Evolutionary conservation across 2,888 invertebrate species (phyloP).

Genomic region (Platerodrilus igneus): DNA sequence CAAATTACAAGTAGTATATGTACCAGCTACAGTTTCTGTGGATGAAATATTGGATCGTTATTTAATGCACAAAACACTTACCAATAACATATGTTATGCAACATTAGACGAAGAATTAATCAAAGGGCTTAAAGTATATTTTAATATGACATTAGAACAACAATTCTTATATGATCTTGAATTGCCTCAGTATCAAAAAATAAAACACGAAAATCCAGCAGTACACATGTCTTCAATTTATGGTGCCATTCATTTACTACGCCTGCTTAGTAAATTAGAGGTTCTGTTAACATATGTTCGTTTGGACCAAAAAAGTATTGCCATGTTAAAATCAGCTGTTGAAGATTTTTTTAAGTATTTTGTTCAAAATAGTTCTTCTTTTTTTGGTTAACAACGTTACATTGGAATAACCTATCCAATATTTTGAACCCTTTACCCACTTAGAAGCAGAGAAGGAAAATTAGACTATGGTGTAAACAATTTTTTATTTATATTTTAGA

Average conservation of each 20-base stretch:
- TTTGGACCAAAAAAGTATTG: constrained; percentile 82
- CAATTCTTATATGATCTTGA: constrained; percentile 93
- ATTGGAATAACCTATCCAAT: too few relatives aligned
- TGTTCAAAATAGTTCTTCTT: constrained; percentile 71
- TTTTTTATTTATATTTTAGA: too few relatives aligned
- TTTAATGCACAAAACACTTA: constrained; percentile 74
- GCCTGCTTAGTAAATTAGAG: constrained; percentile 87
- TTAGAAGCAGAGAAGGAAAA: too few relatives aligned
- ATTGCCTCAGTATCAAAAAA: constrained; percentile 83
- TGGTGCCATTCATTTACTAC: constrained; percentile 83
- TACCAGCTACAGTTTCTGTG: constrained; percentile 82
- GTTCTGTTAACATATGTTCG: constrained; percentile 86
- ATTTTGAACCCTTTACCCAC: too few relatives aligned
- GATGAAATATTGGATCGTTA: constrained; percentile 86
- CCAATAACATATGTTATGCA: constrained; percentile 68
- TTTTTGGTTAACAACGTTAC: constrained; percentile 81
- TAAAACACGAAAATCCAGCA: constrained; percentile 71
- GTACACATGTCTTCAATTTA: constrained; percentile 78
- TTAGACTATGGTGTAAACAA: too few relatives aligned
- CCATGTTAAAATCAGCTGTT: constrained; percentile 72
- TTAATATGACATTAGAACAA: constrained; percentile 87
- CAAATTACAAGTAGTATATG: constrained; percentile 75
- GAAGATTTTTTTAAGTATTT: constrained; percentile 89
- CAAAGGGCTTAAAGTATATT: constrained; percentile 83
- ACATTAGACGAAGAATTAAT: constrained; percentile 62